A percentile compares a stretch with the other conserved stretches of the same genome.
These are phyloP conservation scores for Clamator glandarius DNA, from an alignment of 2,797 vertebrate species.

Conservation along the genomic window DNA sequence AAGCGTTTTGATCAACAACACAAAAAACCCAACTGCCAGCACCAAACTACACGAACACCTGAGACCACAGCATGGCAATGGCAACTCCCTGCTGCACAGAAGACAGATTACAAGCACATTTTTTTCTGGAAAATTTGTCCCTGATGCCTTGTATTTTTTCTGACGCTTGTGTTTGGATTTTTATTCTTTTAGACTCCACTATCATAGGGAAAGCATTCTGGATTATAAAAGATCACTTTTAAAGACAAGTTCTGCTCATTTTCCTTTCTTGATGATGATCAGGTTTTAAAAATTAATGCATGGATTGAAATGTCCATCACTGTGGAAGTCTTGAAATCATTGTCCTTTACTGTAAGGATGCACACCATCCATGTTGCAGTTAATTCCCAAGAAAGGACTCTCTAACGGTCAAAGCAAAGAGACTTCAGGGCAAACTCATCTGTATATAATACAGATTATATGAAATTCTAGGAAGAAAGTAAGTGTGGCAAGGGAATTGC, in stretches of 20 bases:
- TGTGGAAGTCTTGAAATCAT: not conserved
- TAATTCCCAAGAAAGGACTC: not conserved
- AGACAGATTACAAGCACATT: conserved; percentile 51
- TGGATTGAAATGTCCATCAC: not conserved
- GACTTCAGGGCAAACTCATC: not conserved
- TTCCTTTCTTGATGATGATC: not conserved
- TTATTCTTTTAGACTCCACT: conserved; percentile 20
- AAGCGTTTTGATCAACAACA: conserved; percentile 55
- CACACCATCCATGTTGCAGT: not conserved
- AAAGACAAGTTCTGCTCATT: not conserved
- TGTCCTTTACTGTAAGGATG: not conserved
- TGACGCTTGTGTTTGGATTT: not conserved
- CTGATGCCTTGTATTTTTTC: not conserved
- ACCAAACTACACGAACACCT: conserved; percentile 47
- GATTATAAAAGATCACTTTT: not conserved
- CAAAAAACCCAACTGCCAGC: conserved; percentile 23
- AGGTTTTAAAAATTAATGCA: not conserved
- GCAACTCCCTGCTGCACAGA: conserved; percentile 37
- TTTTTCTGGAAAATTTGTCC: conserved; percentile 31
- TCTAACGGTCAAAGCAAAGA: not conserved
- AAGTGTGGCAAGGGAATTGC: not conserved
- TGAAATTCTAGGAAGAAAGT: not conserved
- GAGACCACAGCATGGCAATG: conserved; percentile 49
- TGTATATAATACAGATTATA: not conserved
- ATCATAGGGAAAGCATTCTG: not conserved